A percentile compares a stretch with the other conserved stretches of the same genome.
Conservation (phyloP, 2,888 invertebrate species). For the Tromatobia lineatoria region DNA sequence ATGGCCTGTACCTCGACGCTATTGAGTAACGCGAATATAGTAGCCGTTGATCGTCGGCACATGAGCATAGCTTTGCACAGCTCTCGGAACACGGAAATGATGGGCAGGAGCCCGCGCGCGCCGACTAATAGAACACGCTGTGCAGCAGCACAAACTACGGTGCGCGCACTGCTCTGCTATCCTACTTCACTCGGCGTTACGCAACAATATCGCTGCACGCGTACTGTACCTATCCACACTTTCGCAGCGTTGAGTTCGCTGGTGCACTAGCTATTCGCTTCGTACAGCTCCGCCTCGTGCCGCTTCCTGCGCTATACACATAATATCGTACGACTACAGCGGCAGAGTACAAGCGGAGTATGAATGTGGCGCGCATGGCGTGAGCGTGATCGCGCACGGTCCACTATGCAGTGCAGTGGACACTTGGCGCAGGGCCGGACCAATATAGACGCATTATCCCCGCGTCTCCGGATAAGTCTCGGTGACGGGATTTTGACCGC, state of each 20-base stretch:
- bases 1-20: constrained; percentile 19
- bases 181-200: constrained; percentile 78
- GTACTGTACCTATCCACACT: constrained; percentile 20
- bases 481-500: constrained; percentile 28
- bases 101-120: constrained; percentile 72
- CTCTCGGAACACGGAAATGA: constrained; percentile 82
- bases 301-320: background rate
- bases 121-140: constrained; percentile 55
- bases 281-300: too few species aligned
- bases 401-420: constrained; percentile 36
- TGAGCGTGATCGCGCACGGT: constrained; percentile 60
- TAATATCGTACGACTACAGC: background rate
- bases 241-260: constrained; percentile 17
- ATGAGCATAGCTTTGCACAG: constrained; percentile 54
- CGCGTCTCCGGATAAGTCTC: background rate
- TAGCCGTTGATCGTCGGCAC: constrained; percentile 43
- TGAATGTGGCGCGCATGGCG: constrained; percentile 59
- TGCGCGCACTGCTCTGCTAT: constrained; percentile 65
- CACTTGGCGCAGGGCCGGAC: constrained; percentile 1
- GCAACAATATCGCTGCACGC: constrained; percentile 79
- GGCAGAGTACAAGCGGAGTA: constrained; percentile 42
- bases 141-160: background rate
- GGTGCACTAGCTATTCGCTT: background rate
- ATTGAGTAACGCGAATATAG: constrained; percentile 39
- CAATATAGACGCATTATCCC: background rate